Evolutionary conservation across 2,888 invertebrate genomes (phyloP).

Genomic region (Xiphydria camelus): DNA sequence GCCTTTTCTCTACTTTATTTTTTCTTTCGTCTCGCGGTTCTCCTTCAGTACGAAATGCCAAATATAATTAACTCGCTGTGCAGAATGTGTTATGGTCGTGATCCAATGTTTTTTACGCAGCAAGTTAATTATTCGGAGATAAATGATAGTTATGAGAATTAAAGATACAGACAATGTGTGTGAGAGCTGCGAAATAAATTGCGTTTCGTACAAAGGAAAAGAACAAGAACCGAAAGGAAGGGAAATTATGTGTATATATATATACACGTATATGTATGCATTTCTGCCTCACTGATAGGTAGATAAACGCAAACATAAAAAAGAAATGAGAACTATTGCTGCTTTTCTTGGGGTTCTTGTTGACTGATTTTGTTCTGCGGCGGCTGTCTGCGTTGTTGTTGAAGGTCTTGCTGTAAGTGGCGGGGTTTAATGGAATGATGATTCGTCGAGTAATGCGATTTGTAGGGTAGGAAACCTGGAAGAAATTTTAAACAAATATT

Average conservation of each 20-base stretch:
- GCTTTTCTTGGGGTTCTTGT: constrained; percentile 34
- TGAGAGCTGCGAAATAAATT: constrained; percentile 33
- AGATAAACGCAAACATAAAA: constrained; percentile 11
- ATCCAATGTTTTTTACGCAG: constrained; percentile 12
- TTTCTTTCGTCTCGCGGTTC: constrained; percentile 31
- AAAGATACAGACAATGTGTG: constrained; percentile 32
- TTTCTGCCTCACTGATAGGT: constrained; percentile 27
- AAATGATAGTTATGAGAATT: constrained; percentile 37
- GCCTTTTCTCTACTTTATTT: constrained; percentile 26
- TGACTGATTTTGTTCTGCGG: constrained; percentile 45
- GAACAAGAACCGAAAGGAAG: constrained; percentile 38
- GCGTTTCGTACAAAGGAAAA: constrained; percentile 39
- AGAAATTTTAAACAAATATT: constrained; percentile 18
- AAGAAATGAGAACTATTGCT: constrained; percentile 37
- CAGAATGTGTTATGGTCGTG: neutral
- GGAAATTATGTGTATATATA: constrained; percentile 21
- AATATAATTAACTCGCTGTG: constrained; percentile 1
- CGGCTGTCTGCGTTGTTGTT: constrained; percentile 45
- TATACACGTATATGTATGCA: constrained; percentile 23
- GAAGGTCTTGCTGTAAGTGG: constrained; percentile 41
- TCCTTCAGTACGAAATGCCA: constrained; percentile 14
- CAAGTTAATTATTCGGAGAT: constrained; percentile 21
- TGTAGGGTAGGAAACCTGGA: constrained; percentile 50
- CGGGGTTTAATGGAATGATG: constrained; percentile 55
- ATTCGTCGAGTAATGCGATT: constrained; percentile 53